Evolutionary conservation across 92 coral and sea anemone species (phyloP).

Genomic region (Virgularia gustaviana): DNA sequence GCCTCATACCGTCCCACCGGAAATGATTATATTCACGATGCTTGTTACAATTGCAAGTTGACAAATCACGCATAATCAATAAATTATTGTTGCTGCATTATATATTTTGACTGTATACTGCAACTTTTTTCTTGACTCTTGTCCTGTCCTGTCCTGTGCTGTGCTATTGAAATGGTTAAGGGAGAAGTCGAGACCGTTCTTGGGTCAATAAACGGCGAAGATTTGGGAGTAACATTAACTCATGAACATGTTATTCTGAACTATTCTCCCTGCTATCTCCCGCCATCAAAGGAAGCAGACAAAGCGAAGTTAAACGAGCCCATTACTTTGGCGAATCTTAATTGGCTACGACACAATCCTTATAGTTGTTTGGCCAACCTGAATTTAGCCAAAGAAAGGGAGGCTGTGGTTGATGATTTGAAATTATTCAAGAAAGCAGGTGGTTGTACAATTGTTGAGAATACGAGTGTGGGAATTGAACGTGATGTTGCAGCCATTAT

Average conservation of each 20-base stretch:
- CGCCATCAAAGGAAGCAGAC: conserved; percentile 66
- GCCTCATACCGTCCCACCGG: too few relatives aligned
- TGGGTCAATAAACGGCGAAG: conserved; percentile 65
- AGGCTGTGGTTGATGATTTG: conserved; percentile 69
- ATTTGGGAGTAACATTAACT: conserved; percentile 81
- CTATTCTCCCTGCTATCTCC: conserved; percentile 55
- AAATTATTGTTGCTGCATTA: too few relatives aligned
- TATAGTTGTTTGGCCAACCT: conserved; percentile 73
- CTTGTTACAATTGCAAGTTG: too few relatives aligned
- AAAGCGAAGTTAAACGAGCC: conserved; percentile 46
- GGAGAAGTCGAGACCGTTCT: conserved; percentile 73
- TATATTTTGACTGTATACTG: too few relatives aligned
- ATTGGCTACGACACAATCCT: conserved; percentile 82
- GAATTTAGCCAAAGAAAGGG: conserved; percentile 72
- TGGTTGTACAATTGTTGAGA: conserved; percentile 80
- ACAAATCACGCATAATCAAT: too few relatives aligned
- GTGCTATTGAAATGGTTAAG: conserved; percentile 18
- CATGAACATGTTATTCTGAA: conserved; percentile 83
- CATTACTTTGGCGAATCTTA: conserved; percentile 60
- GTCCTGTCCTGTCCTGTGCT: too few relatives aligned
- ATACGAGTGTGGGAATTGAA: conserved; percentile 67
- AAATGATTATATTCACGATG: too few relatives aligned
- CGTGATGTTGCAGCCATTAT: conserved; percentile 71
- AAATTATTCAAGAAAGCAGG: conserved; percentile 81
- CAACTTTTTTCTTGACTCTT: too few relatives aligned